These are phyloP conservation scores for Phylloscopus collybita DNA, from an alignment of 2,797 vertebrate genomes.

Conservation along the genomic window DNA sequence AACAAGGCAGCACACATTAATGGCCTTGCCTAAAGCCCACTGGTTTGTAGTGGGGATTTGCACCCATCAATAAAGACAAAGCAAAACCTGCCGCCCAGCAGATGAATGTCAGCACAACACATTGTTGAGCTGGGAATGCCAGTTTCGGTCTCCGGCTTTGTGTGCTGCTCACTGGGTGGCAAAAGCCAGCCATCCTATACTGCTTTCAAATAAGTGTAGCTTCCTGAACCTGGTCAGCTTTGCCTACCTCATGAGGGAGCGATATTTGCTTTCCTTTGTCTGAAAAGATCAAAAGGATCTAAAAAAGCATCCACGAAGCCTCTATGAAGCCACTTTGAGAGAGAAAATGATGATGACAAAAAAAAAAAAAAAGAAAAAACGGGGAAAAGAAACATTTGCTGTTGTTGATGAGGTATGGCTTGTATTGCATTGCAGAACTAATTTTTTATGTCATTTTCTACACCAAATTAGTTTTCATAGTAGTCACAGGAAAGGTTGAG, in stretches of 20 bases:
- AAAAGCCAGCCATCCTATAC: neutral
- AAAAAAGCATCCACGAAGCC: neutral
- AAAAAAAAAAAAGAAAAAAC: neutral
- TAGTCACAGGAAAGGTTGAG: neutral
- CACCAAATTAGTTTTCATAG: neutral
- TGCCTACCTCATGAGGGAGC: neutral
- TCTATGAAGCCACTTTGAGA: neutral
- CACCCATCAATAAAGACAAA: slow-evolving; percentile 5
- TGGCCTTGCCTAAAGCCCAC: slow-evolving; percentile 18
- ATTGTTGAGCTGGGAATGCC: neutral
- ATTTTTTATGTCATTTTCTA: neutral
- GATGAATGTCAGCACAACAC: slow-evolving; percentile 29
- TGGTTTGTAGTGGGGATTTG: slow-evolving; percentile 47
- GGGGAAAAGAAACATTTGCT: neutral
- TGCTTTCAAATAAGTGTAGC: slow-evolving; percentile 28
- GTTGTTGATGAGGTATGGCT: neutral
- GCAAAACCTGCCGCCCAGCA: slow-evolving; percentile 26
- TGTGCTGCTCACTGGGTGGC: slow-evolving; percentile 15
- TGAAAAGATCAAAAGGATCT: neutral
- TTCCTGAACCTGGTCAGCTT: neutral
- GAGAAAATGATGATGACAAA: neutral
- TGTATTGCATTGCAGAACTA: neutral
- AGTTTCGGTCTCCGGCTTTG: neutral
- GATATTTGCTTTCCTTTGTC: neutral
- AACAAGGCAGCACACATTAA: neutral